Evolutionary conservation across 2,113 vertebrate species (phyloP), one percentile per base, ranked within the genome.

Genomic region (Drymodes brunneopygia): DNA sequence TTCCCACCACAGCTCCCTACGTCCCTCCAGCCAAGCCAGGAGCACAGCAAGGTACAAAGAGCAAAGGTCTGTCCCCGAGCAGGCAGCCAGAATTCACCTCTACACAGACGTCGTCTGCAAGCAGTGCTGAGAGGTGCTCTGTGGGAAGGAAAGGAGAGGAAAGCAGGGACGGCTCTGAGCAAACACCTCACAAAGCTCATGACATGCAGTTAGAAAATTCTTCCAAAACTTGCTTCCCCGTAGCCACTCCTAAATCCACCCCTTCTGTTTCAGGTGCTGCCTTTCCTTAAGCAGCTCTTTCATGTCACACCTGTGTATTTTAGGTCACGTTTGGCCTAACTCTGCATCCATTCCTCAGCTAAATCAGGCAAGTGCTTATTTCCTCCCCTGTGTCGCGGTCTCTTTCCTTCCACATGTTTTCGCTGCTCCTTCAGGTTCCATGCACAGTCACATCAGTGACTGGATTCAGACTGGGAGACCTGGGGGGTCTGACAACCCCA

Each of bases 391-490:
- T 1, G 0, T 5, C 0, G 0, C 22, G 36, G 9, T 47, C 75
- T 53, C 75, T 8, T 66, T 24, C 31, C 36, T 61, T 21, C 27
- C 47, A 6, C 7, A 5, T 0, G 0, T 16, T 66, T 65, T 8
- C 35, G 74, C 60, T n/a, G 2, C 33, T 61, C 60, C 74, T 42
- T 6, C 70, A n/a, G 25, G 65, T 19, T 31, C 54, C 40, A 3
- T 0, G 7, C 31, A 12, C 7, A 38, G 27, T 9, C 11, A 35
- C 51, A 3, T 0, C 14, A 66, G 73, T 1, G 1, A 25, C 42
- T 25, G 70, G 50, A 25, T 35, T 15, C 40, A 9, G 33, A 3
- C 45, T 38, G 28, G 45, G 81, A 58, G 9, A 6, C 27, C 8
- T 0, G 3, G 54, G 28, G 47, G 6, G 12, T 4, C 48, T 15